Evolutionary conservation across 2,888 invertebrate genomes (phyloP).

Genomic region (Drosophila niveifrons): DNA sequence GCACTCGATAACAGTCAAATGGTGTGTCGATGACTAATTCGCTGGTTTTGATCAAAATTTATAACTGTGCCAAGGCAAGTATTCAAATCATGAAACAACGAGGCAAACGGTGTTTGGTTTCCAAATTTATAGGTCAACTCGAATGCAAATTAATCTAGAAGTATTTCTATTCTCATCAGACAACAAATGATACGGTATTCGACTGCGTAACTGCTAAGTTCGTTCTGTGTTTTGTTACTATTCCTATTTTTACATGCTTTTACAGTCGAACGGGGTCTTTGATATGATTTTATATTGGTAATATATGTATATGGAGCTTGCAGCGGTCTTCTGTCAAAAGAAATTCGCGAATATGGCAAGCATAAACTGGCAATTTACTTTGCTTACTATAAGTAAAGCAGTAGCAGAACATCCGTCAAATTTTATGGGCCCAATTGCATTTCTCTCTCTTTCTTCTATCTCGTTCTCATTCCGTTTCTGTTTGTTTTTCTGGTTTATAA

Average conservation of each 20-base stretch:
- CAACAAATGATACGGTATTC: constrained; percentile 33
- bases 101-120: constrained; percentile 64
- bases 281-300: background rate
- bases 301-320: constrained; percentile 1
- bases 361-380: constrained; percentile 10
- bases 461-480: background rate
- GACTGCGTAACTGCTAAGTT: constrained; percentile 17
- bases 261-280: constrained; percentile 12
- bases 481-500: constrained; percentile 16
- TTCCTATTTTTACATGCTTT: background rate
- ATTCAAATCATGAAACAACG: constrained; percentile 53
- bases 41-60: constrained; percentile 11
- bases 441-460: too few species aligned
- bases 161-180: constrained; percentile 36
- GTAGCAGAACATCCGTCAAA: background rate
- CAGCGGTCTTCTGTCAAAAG: constrained; percentile 7
- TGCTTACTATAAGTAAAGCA: background rate
- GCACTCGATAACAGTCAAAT: background rate
- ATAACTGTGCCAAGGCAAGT: constrained; percentile 38
- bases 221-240: background rate
- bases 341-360: constrained; percentile 4
- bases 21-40: constrained; percentile 11
- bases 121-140: constrained; percentile 66
- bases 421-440: constrained; percentile 5
- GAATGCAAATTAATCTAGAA: constrained; percentile 61